These are phyloP conservation scores for Colletes gigas DNA, from an alignment of 1,140 invertebrate genomes.

Conservation along the genomic window DNA sequence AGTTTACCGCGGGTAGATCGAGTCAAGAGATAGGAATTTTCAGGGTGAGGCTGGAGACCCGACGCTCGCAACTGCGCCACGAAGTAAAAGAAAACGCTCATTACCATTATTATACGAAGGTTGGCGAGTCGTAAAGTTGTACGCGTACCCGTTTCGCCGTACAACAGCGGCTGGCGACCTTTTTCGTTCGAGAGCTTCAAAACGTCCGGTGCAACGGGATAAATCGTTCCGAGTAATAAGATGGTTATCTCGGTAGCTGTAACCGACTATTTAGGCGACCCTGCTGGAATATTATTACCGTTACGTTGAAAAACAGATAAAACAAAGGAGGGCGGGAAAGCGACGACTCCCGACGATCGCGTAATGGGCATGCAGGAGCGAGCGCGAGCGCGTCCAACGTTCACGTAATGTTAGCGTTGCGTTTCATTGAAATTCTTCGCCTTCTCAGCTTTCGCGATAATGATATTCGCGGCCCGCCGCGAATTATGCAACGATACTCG, in stretches of 20 bases:
- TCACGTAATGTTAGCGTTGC: slow-evolving; percentile 9
- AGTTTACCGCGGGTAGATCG: slow-evolving; percentile 19
- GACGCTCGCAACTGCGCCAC: background rate
- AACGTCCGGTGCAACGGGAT: slow-evolving; percentile 23
- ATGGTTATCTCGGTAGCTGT: slow-evolving; percentile 37
- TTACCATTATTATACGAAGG: slow-evolving; percentile 37
- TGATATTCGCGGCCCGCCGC: slow-evolving; percentile 42
- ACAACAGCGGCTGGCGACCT: background rate
- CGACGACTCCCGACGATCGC: slow-evolving; percentile 12
- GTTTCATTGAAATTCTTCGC: slow-evolving; percentile 41
- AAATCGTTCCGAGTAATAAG: slow-evolving; percentile 36
- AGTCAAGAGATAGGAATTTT: slow-evolving; percentile 33
- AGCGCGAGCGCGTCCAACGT: background rate
- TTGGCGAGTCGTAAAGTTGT: slow-evolving; percentile 27
- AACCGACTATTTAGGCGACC: slow-evolving; percentile 29
- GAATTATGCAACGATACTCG: slow-evolving; percentile 43
- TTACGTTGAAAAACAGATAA: slow-evolving; percentile 20
- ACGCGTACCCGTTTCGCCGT: background rate
- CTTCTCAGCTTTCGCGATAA: slow-evolving; percentile 45
- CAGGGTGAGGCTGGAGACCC: slow-evolving; percentile 19
- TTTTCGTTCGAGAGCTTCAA: slow-evolving; percentile 5
- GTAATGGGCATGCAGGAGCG: slow-evolving; percentile 3
- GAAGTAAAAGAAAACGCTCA: slow-evolving; percentile 11
- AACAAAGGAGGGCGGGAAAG: background rate
- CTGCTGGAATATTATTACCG: slow-evolving; percentile 37